Percentiles rank a stretch among this genome's conserved stretches.
These are phyloP conservation scores for Acropora tenuis DNA, from an alignment of 64 coral and sea anemone species.

Conservation along the genomic window DNA sequence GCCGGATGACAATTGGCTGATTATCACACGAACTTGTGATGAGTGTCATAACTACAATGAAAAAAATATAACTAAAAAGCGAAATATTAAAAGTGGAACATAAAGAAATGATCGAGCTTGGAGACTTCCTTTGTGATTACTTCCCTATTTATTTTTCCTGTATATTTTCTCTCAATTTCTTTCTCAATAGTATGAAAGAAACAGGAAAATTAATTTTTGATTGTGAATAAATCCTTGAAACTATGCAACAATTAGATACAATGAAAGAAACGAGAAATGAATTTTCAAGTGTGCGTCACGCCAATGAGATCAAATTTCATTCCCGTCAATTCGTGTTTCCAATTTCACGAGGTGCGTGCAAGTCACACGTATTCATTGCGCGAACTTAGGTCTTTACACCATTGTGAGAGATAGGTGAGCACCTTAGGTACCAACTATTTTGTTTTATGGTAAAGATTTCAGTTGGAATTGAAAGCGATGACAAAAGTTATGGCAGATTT, in stretches of 20 bases:
- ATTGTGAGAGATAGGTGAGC: neutral
- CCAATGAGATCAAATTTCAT: neutral
- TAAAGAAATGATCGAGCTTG: no score
- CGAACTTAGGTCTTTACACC: neutral
- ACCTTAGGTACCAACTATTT: neutral
- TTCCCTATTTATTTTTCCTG: no score
- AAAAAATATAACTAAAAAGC: no score
- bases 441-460: neutral
- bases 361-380: neutral
- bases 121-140: no score
- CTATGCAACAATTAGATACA: no score
- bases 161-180: no score
- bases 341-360: neutral
- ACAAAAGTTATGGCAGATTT: neutral
- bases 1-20: neutral
- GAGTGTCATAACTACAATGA: neutral
- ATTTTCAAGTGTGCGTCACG: no score
- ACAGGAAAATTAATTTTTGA: no score
- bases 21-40: neutral
- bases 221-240: no score
- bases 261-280: no score
- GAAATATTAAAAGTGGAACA: no score
- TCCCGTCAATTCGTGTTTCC: neutral
- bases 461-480: neutral
- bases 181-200: no score